These are phyloP conservation scores for Nudaria mundana DNA, from an alignment of 2,888 invertebrate species.

Conservation along the genomic window DNA sequence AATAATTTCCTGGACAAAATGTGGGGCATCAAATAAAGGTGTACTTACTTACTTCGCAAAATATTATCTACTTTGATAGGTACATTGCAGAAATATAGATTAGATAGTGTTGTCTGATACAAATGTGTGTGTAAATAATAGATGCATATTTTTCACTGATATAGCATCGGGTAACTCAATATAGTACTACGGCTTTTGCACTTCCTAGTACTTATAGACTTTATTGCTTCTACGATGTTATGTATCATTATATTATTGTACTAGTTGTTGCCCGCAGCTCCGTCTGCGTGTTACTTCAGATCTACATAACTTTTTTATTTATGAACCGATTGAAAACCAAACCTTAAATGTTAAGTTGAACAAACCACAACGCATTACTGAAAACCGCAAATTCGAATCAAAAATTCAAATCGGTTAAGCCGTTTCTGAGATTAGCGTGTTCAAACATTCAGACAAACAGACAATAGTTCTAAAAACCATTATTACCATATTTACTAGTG, in stretches of 20 bases:
- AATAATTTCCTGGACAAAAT: slow-evolving; percentile 56
- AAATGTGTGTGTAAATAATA: slow-evolving; percentile 68
- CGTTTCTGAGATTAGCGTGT: too few relatives aligned
- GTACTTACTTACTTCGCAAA: slow-evolving; percentile 73
- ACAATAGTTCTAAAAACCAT: too few relatives aligned
- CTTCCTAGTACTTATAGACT: slow-evolving; percentile 30
- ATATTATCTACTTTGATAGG: slow-evolving; percentile 63
- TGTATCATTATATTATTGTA: slow-evolving; percentile 8
- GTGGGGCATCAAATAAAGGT: slow-evolving; percentile 75
- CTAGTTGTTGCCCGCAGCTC: neutral
- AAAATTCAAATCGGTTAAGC: too few relatives aligned
- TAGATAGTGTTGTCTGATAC: slow-evolving; percentile 68
- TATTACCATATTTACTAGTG: too few relatives aligned
- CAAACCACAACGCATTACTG: too few relatives aligned
- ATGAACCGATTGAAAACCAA: too few relatives aligned
- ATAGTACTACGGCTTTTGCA: slow-evolving; percentile 43
- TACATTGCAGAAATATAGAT: slow-evolving; percentile 74
- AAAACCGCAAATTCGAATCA: too few relatives aligned
- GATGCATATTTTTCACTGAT: slow-evolving; percentile 70
- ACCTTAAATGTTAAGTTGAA: too few relatives aligned
- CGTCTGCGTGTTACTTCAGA: too few relatives aligned
- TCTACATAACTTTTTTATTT: too few relatives aligned
- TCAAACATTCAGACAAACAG: too few relatives aligned
- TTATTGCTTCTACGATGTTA: slow-evolving; percentile 15
- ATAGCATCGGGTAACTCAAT: slow-evolving; percentile 45